Percentiles rank a stretch among this genome's conserved stretches.
Evolutionary conservation across 2,797 vertebrate species (phyloP).

Genomic region (Lindbergichthys nudifrons): DNA sequence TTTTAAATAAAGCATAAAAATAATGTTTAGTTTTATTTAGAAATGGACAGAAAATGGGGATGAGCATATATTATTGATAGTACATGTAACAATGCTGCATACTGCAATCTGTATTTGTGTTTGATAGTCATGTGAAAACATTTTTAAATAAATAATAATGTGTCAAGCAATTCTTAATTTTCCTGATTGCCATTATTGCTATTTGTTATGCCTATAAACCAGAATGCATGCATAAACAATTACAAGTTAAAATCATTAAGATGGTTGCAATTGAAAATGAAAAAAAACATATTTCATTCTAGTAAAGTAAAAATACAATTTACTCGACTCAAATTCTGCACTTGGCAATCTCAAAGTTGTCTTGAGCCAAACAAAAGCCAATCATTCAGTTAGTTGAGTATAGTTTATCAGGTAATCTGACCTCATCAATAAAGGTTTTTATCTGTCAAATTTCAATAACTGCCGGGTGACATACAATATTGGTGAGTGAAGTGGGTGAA

Average conservation of each 20-base stretch:
- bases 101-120: constrained; percentile 1
- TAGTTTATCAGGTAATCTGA: background rate
- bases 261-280: background rate
- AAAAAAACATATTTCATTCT: background rate
- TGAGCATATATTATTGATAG: background rate
- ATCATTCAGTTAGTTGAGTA: background rate
- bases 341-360: background rate
- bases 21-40: constrained; percentile 1
- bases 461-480: background rate
- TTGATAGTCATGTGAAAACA: constrained; percentile 15
- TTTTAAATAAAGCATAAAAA: background rate
- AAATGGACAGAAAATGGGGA: background rate
- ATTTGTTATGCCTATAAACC: too few species aligned
- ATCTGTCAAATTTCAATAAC: background rate
- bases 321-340: background rate
- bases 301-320: background rate
- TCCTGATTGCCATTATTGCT: too few species aligned
- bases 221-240: background rate
- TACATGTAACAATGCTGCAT: background rate
- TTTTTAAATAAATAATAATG: background rate
- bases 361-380: background rate
- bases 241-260: background rate
- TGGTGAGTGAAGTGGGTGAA: background rate
- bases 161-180: background rate
- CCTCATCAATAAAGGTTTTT: background rate